Percentiles rank a stretch among this genome's conserved stretches.
These are phyloP conservation scores for Clepsis dumicolana DNA, from an alignment of 2,888 invertebrate genomes.

Conservation along the genomic window DNA sequence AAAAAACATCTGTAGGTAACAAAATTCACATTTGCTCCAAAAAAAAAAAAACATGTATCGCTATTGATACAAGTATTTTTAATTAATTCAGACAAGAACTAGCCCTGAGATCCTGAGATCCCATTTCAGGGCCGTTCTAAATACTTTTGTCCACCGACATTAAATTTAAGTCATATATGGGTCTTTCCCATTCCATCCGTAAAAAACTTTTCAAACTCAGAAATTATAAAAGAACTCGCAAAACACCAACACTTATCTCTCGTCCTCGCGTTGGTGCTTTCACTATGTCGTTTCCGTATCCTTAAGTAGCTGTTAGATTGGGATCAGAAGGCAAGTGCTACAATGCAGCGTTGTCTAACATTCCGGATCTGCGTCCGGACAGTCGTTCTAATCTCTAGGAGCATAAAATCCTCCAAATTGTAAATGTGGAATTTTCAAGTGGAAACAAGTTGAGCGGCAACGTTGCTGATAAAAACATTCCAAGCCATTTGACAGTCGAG, in stretches of 20 bases:
- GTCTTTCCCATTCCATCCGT: background rate
- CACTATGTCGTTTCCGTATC: conserved; percentile 33
- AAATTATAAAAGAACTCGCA: conserved; percentile 26
- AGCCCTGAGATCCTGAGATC: background rate
- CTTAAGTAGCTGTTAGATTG: conserved; percentile 34
- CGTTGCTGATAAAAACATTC: background rate
- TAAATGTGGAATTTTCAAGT: background rate
- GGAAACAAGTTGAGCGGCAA: background rate
- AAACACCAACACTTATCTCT: conserved; percentile 23
- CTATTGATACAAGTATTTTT: no score
- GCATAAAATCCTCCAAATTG: background rate
- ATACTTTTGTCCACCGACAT: no score
- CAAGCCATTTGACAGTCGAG: background rate
- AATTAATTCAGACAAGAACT: background rate
- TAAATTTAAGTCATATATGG: background rate
- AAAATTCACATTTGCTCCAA: no score
- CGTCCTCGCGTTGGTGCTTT: conserved; percentile 34
- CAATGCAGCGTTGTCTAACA: conserved; percentile 33
- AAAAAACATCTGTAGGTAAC: no score
- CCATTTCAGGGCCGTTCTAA: background rate
- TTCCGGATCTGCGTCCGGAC: conserved; percentile 15
- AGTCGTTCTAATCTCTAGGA: background rate
- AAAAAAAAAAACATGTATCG: no score
- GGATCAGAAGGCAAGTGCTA: conserved; percentile 34
- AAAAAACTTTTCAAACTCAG: background rate